Evolutionary conservation across 2,797 vertebrate species (phyloP), one percentile per base, ranked within the genome.

Genomic region (Telmatherina bonti): DNA sequence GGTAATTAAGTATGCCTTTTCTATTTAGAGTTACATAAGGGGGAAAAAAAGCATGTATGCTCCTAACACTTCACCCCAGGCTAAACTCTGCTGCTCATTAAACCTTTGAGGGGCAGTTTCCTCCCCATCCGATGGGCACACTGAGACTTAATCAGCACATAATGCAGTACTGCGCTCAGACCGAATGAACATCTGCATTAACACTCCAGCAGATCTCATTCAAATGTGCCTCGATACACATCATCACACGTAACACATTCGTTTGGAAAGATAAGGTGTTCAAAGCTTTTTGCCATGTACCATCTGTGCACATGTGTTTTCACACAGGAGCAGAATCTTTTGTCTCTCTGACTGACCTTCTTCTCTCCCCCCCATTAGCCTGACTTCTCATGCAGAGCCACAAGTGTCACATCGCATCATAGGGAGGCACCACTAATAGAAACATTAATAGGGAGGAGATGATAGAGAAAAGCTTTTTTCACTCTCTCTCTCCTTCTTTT

Each of bases 381-480:
- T 38, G 60, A 74, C 70, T 83, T 68, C 79, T 87, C 83, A 70
- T 82, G 84, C 83, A 43, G 59, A 89, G 82, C 82, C 73, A 82
- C 86, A 83, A 85, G 85, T 90, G 88, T 83, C 79, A 83, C 82
- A 79, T 81, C 22, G 38, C 70, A 89, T 92, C 87, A 90, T 41
- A 61, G 74, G 27, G 58, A 84, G 72, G 83, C 79, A 74, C 59
- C 67, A 67, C 81, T 88, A 88, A 88, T 86, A 89, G 74, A 91
- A 92, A 89, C 85, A 88, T 89, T 88, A 84, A 85, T 86, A 81
- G 59, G 35, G 69, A 33, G 71, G 82, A 76, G 70, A 86, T 76
- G 78, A 80, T 70, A 79, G 63, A 76, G 67, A 83, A 85, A 91
- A 84, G 72, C 65, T 70, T 75, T 82, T 78, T 80, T 70, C 41